Evolutionary conservation across 2,797 vertebrate genomes (phyloP).

Genomic region (Microctenopoma stevenorrisi): DNA sequence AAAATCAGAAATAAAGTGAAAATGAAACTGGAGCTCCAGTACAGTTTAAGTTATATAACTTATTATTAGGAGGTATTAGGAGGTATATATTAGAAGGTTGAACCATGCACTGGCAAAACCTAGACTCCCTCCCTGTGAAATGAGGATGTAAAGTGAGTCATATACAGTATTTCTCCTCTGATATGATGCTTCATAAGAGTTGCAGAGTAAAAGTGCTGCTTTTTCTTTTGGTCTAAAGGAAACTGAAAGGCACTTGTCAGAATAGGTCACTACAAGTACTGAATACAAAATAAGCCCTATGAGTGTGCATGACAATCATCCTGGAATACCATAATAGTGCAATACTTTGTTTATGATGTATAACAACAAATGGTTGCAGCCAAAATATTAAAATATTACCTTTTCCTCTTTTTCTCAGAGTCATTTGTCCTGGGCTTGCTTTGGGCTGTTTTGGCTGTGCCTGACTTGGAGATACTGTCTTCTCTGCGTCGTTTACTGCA

Average conservation of each 20-base stretch:
- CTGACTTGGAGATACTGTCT: constrained; percentile 89
- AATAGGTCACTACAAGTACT: neutral
- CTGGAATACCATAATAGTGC: neutral
- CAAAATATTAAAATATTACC: constrained; percentile 78
- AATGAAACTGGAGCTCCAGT: neutral
- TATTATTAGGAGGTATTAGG: constrained; percentile 2
- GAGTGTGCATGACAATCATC: neutral
- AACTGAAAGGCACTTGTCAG: neutral
- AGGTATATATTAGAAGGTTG: neutral
- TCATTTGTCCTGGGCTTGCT: constrained; percentile 93
- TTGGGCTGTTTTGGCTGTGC: constrained; percentile 88
- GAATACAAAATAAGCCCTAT: neutral
- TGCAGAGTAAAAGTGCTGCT: neutral
- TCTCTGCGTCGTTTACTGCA: constrained; percentile 91
- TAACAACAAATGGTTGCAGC: neutral
- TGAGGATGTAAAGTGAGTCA: constrained; percentile 16
- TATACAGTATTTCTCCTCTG: neutral
- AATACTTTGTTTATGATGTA: constrained; percentile 1
- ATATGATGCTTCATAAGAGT: neutral
- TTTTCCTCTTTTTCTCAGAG: constrained; percentile 97
- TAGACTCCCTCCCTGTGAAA: constrained; percentile 17
- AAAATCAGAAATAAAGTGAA: neutral
- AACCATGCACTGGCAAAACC: constrained; percentile 36
- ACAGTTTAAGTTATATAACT: neutral
- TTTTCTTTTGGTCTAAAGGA: neutral